Percentiles rank a stretch among this genome's conserved stretches.
Evolutionary conservation across 2,888 invertebrate species (phyloP).

Genomic region (Syrphus vitripennis): DNA sequence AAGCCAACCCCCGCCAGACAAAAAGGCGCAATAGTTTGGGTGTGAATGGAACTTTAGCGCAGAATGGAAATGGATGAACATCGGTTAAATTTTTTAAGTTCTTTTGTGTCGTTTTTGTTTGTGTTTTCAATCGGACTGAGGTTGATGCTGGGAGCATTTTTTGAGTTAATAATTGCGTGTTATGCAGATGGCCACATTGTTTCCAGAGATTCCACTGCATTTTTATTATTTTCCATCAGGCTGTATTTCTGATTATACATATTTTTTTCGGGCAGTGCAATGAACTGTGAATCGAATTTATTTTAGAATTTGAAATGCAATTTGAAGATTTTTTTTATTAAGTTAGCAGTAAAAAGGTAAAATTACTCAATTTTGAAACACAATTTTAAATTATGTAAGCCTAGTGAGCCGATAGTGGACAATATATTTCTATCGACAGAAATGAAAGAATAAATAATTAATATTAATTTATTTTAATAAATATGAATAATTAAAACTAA

Average conservation of each 20-base stretch:
- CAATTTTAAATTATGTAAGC: too few species aligned
- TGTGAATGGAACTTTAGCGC: constrained; percentile 40
- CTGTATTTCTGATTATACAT: not conserved
- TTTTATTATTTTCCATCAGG: not conserved
- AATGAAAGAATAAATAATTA: too few species aligned
- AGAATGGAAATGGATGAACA: constrained; percentile 63
- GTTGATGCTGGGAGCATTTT: constrained; percentile 49
- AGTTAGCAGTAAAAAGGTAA: too few species aligned
- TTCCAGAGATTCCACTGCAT: constrained; percentile 7
- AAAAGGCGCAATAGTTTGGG: constrained; percentile 45
- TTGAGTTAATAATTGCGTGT: constrained; percentile 58
- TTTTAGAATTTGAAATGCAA: not conserved
- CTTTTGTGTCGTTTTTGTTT: constrained; percentile 34
- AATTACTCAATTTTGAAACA: too few species aligned
- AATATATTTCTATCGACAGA: too few species aligned
- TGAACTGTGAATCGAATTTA: constrained; percentile 5
- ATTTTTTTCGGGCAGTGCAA: constrained; percentile 25
- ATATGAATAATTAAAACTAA: too few species aligned
- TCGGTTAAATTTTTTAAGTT: constrained; percentile 55
- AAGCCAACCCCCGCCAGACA: not conserved
- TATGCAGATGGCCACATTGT: constrained; percentile 24
- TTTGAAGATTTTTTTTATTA: not conserved
- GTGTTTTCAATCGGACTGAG: constrained; percentile 20
- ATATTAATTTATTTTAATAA: too few species aligned
- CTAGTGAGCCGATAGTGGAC: too few species aligned